Evolutionary conservation across 1,140 invertebrate species (phyloP).

Genomic region (Glossosoma conforme): DNA sequence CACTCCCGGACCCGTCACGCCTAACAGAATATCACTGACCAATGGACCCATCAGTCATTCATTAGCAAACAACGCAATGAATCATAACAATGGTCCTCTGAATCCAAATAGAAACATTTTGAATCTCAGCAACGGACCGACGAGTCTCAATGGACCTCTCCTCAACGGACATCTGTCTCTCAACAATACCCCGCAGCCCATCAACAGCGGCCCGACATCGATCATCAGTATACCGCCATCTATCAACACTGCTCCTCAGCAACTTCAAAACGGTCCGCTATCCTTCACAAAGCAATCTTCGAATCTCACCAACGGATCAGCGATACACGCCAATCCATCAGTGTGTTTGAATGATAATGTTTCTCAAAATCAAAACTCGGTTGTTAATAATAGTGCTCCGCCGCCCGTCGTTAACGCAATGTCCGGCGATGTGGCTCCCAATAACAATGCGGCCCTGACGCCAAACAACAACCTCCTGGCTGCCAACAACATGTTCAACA

Average conservation of each 20-base stretch:
- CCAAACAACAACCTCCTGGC: slow-evolving; percentile 37
- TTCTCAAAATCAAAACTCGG: neutral
- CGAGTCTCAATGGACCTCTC: neutral
- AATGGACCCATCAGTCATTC: too few species aligned
- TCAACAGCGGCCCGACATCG: slow-evolving; percentile 4
- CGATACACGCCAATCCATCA: slow-evolving; percentile 1
- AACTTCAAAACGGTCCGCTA: too few species aligned
- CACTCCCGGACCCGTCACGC: too few species aligned
- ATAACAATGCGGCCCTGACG: slow-evolving; percentile 31
- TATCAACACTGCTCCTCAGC: too few species aligned
- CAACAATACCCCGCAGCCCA: slow-evolving; percentile 1
- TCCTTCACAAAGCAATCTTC: neutral
- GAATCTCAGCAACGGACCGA: neutral
- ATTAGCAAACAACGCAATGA: too few species aligned
- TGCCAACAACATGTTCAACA: slow-evolving; percentile 30
- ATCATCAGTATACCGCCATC: neutral
- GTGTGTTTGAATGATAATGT: neutral
- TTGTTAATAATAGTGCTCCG: slow-evolving; percentile 6
- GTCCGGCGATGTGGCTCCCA: neutral
- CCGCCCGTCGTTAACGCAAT: neutral
- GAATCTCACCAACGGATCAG: slow-evolving; percentile 1
- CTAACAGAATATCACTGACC: too few species aligned
- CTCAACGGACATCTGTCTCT: neutral
- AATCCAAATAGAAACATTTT: too few species aligned
- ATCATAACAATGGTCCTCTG: too few species aligned